phyloP scores from a whole-genome alignment of 2,113 vertebrate species.

The Pipra filicauda region DNA sequence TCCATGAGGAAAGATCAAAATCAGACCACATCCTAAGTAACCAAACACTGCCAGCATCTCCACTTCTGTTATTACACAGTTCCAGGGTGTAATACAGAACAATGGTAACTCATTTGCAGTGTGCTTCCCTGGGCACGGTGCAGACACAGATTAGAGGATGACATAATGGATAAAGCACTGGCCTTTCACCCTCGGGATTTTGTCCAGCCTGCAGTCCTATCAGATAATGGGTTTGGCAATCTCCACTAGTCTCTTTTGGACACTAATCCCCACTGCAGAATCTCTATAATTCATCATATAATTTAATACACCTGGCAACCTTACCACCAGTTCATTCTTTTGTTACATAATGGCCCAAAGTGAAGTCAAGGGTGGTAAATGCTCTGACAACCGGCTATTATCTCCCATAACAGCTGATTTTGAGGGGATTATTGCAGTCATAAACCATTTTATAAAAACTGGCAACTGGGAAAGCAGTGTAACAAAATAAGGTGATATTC shows the following conservation, averaged over 20 bases:
- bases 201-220: conserved; percentile 53
- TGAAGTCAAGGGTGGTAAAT: conserved; percentile 72
- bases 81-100: conserved; percentile 17
- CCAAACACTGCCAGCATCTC: neutral
- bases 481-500: conserved; percentile 62
- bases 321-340: conserved; percentile 67
- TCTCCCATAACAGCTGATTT: conserved; percentile 69
- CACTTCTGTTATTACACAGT: neutral
- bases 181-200: conserved; percentile 47
- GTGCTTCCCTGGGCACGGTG: neutral
- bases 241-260: conserved; percentile 62
- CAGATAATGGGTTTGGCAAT: conserved; percentile 74
- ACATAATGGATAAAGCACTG: conserved; percentile 46
- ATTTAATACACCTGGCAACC: conserved; percentile 76
- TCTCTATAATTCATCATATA: conserved; percentile 69
- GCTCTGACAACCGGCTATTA: conserved; percentile 71
- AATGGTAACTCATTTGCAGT: conserved; percentile 21
- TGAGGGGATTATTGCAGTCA: conserved; percentile 66
- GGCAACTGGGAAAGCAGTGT: conserved; percentile 56
- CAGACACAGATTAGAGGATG: conserved; percentile 47
- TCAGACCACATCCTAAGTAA: conserved; percentile 35
- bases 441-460: conserved; percentile 68
- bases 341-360: conserved; percentile 69
- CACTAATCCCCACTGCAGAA: conserved; percentile 63
- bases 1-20: conserved; percentile 24